Base-by-base conservation (phyloP, 1,140 invertebrate genomes). In the Drosophila sturtevanti region DNA sequence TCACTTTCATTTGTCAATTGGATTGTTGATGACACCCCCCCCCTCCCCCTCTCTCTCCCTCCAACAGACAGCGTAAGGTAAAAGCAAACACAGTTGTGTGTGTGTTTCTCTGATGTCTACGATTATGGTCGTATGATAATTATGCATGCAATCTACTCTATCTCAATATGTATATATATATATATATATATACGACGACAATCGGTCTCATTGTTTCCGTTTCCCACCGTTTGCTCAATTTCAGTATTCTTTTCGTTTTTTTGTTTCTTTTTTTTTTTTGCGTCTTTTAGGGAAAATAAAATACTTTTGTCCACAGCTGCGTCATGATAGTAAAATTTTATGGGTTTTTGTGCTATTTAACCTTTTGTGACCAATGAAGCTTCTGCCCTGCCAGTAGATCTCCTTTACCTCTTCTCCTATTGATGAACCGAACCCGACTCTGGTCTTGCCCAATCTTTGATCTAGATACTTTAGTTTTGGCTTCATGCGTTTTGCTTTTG, bases 131-230 rank as follows among this genome's bases (percentile, higher is more conserved):
- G 84, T 69, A 52, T 80, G 79, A 89, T 87, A 89, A 87, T 87
- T 87, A 87, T 89, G 84, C 79, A 89, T 74, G 76, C 62, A 67
- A 81, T 81, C 79, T 21, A 48, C 41, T 48, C 41, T 48, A 48
- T 48, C 41, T 48, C 41, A 48, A 48, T 48, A 48, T 48, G 21
- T 48, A 21, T 44, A 9, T 48, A 48, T 48, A 12, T 35, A 35
- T 35, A 35, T 35, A 48, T 21, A 48, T 21, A 48, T 48, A 48
- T 21, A 14, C 59, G 85, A 85, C 79, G 81, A 89, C 85, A 89
- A 89, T 89, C 85, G 72, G 71, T 71, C 86, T 79, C 86, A 89
- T 89, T 89, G 85, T 89, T 89, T 89, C 85, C 85, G 86, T 72
- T 89, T 89, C 85, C 85, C 85, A 89, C 85, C 77, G 68, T 59